Evolutionary conservation across 2,113 vertebrate genomes (phyloP).

Genomic region (Pantherophis guttatus): DNA sequence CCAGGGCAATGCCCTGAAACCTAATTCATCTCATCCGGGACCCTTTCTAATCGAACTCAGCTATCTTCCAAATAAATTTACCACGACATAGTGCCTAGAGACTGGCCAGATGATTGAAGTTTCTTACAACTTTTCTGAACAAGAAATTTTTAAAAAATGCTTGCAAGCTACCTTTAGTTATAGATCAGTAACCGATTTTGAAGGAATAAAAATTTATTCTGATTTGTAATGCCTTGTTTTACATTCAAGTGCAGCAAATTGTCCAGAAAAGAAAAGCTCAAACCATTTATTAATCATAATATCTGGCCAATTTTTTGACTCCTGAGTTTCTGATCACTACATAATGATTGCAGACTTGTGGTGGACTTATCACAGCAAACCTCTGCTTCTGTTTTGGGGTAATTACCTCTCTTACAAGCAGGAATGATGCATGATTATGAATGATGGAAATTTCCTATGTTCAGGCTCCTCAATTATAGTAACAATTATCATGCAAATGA

Average conservation of each 20-base stretch:
- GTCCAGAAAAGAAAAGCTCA: neutral
- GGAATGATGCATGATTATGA: conserved; percentile 4
- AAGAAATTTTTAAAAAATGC: neutral
- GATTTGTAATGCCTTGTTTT: neutral
- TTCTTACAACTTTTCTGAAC: neutral
- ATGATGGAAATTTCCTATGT: conserved; percentile 12
- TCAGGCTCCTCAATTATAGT: neutral
- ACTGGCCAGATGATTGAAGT: neutral
- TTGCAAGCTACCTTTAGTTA: neutral
- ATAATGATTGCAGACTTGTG: neutral
- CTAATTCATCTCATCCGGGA: neutral
- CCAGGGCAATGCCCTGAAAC: neutral
- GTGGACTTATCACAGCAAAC: neutral
- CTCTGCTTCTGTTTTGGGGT: neutral
- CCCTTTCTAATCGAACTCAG: neutral
- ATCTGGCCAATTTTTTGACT: conserved; percentile 9
- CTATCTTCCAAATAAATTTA: neutral
- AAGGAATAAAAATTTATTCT: neutral
- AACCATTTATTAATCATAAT: neutral
- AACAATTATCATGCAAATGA: conserved; percentile 21
- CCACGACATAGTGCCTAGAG: neutral
- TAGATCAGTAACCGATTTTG: neutral
- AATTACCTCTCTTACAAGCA: conserved; percentile 1
- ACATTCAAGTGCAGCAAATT: neutral
- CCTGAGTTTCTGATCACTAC: neutral